These are phyloP conservation scores for Hermaeophaga mercurialis DNA, from an alignment of 2,888 invertebrate species.

Conservation along the genomic window DNA sequence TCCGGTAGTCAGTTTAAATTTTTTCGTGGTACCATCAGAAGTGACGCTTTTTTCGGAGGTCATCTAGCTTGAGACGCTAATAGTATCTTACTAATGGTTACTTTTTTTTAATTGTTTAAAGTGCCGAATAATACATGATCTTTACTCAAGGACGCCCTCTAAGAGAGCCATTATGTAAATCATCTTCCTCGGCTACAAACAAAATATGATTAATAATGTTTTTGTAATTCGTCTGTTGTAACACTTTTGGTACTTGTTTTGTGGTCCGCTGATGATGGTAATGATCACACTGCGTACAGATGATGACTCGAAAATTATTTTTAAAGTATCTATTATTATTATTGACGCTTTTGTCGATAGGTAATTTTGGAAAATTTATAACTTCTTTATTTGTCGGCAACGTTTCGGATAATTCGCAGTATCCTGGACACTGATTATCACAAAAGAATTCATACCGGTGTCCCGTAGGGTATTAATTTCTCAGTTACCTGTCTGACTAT, in stretches of 20 bases:
- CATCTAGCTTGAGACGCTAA: not conserved
- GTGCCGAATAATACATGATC: conserved; percentile 25
- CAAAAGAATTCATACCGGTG: no score
- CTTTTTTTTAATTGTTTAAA: conserved; percentile 15
- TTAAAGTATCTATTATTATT: no score
- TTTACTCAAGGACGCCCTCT: conserved; percentile 28
- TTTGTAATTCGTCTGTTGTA: conserved; percentile 25
- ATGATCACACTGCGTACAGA: conserved; percentile 11
- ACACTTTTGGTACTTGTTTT: conserved; percentile 23
- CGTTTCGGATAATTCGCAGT: no score
- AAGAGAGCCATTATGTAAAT: conserved; percentile 31
- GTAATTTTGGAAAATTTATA: no score
- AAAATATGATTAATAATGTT: conserved; percentile 31
- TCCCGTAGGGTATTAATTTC: no score
- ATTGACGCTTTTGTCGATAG: no score
- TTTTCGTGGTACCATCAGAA: no score
- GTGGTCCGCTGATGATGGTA: conserved; percentile 21
- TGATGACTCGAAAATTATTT: conserved; percentile 21
- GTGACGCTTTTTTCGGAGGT: conserved; percentile 17
- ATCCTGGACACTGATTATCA: no score
- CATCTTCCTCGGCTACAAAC: conserved; percentile 30
- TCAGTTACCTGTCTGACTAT: no score
- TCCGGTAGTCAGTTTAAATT: no score
- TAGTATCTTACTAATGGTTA: not conserved
- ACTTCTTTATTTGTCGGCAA: no score